Conservation (phyloP, 2,888 invertebrate genomes). For the Eilema depressum region DNA sequence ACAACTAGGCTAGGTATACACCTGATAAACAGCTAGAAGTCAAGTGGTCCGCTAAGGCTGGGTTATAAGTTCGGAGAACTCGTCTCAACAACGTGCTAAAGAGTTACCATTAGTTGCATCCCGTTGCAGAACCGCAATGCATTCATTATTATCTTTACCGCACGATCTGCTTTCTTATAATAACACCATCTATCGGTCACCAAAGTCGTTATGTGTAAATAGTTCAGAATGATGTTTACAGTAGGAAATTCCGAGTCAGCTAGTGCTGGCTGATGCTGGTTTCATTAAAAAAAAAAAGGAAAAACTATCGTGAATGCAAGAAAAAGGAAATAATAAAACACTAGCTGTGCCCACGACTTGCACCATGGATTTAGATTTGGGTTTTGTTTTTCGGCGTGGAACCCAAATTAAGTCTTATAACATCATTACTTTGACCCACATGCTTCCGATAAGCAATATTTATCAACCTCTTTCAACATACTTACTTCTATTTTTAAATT, state of each 20-base stretch:
- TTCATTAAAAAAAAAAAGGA: neutral
- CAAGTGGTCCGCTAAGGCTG: neutral
- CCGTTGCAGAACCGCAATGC: slow-evolving; percentile 47
- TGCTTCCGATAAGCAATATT: too few species aligned
- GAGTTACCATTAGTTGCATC: slow-evolving; percentile 42
- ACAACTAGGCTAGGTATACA: neutral
- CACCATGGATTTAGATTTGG: too few species aligned
- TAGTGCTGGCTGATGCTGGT: neutral
- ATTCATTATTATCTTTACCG: slow-evolving; percentile 35
- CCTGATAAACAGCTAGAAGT: neutral
- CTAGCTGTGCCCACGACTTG: too few species aligned
- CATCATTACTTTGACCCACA: neutral
- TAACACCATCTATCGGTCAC: slow-evolving; percentile 39
- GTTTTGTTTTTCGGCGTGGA: too few species aligned
- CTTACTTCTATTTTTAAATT: neutral
- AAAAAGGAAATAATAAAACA: neutral
- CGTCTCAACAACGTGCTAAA: slow-evolving; percentile 43
- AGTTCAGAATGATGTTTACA: neutral
- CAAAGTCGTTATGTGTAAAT: slow-evolving; percentile 29
- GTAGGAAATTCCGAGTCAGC: neutral
- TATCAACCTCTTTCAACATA: neutral
- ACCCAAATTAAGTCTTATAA: too few species aligned
- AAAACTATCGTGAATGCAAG: neutral
- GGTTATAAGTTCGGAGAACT: slow-evolving; percentile 8
- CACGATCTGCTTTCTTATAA: slow-evolving; percentile 41